Evolutionary conservation across 2,888 invertebrate species (phyloP).

Genomic region (Ariolimax columbianus): DNA sequence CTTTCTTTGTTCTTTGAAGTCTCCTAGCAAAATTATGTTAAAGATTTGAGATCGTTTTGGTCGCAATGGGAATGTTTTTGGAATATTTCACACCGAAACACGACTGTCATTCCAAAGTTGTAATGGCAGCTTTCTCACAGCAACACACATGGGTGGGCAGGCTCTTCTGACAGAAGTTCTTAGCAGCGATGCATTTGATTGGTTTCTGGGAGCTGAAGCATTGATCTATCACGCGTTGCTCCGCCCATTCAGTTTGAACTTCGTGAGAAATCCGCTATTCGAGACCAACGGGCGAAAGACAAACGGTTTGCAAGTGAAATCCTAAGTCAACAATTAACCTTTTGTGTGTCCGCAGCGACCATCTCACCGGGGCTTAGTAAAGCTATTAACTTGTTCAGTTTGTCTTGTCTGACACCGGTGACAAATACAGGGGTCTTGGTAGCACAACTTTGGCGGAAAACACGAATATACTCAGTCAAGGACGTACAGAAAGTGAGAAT

Average conservation of each 20-base stretch:
- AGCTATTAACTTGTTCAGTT: conserved; percentile 25
- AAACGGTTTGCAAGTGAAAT: conserved; percentile 38
- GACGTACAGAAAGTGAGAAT: too few species aligned
- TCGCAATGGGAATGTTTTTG: background rate
- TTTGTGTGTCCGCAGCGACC: conserved; percentile 8
- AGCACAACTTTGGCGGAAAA: background rate
- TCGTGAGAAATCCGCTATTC: conserved; percentile 41
- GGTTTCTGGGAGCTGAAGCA: background rate
- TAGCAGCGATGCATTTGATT: conserved; percentile 28
- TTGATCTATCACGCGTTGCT: conserved; percentile 35
- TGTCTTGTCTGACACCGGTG: background rate
- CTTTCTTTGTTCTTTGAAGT: too few species aligned
- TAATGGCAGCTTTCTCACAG: background rate
- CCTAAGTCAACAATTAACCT: conserved; percentile 31
- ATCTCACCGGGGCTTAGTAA: conserved; percentile 26
- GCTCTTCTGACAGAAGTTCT: background rate
- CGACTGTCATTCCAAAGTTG: conserved; percentile 7
- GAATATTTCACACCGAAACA: conserved; percentile 14
- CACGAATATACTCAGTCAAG: too few species aligned
- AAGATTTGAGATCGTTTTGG: too few species aligned
- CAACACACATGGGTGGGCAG: conserved; percentile 28
- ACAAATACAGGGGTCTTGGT: background rate
- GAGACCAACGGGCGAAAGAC: conserved; percentile 14
- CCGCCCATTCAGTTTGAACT: conserved; percentile 39
- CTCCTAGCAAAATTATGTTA: too few species aligned